phyloP scores from a whole-genome alignment of 2,113 vertebrate species.

The Pogona vitticeps region DNA sequence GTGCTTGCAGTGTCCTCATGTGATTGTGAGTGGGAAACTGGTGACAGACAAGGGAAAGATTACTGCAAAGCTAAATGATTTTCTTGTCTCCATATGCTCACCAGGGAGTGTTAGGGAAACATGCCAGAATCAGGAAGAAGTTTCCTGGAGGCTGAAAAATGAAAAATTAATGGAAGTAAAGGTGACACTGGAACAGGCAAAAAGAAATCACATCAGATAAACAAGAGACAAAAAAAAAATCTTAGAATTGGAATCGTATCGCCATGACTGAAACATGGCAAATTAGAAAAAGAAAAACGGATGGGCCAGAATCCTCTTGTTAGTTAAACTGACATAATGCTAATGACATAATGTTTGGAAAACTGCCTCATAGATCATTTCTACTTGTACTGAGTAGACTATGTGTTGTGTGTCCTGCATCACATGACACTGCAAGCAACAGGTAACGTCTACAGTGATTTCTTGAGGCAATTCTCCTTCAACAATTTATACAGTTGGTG shows the following conservation, averaged over 20 bases:
- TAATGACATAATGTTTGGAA: no score
- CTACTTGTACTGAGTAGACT: no score
- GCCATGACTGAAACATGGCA: constrained; percentile 30
- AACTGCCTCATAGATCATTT: no score
- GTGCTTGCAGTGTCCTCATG: constrained; percentile 52
- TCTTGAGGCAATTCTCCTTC: no score
- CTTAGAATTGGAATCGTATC: constrained; percentile 30
- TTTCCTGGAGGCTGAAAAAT: constrained; percentile 74
- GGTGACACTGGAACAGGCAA: constrained; percentile 69
- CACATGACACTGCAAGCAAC: no score
- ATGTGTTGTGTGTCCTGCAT: no score
- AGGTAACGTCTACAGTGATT: no score
- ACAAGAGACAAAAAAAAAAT: constrained; percentile 42
- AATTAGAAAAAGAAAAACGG: background rate
- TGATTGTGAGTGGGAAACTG: constrained; percentile 64
- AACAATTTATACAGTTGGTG: no score
- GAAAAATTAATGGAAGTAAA: constrained; percentile 74
- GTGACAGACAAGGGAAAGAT: constrained; percentile 69
- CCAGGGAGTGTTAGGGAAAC: constrained; percentile 65
- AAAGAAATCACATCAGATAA: constrained; percentile 56
- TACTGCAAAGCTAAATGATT: constrained; percentile 69
- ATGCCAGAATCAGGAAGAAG: constrained; percentile 70
- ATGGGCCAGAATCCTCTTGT: no score
- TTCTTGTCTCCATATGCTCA: constrained; percentile 70
- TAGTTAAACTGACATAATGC: no score